Evolutionary conservation across 2,113 vertebrate species (phyloP), one percentile per base, ranked within the genome.

Genomic region (Nycticebus coucang): DNA sequence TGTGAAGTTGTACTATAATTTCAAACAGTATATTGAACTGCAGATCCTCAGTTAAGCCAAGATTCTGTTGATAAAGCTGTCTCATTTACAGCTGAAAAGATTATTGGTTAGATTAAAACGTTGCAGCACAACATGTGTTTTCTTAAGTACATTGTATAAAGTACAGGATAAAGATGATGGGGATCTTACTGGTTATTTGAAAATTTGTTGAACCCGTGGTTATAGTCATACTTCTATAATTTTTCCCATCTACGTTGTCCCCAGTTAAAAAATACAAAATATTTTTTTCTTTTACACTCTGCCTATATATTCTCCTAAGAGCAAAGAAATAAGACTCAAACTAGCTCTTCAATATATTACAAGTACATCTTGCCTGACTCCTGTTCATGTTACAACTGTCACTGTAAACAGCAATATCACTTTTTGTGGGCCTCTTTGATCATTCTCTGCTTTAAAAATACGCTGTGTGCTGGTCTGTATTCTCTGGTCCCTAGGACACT

Each of bases 1-100:
- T 87, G 72, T 90, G 55, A 55, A 83, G 30, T 78, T 93, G 28
- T 86, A 33, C 71, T 84, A 21, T 94, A 81, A 80, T 86, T 89
- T 68, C 91, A 11, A 77, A 68, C 9, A 37, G 10, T 77, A n/a
- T 83, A 35, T 82, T 84, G 55, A 95, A 69, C 45, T 94, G 24
- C n/a, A 93, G 33, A 74, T 75, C n/a, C 37, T 33, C 37, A 45
- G 75, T 80, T 89, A 93, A 95, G 77, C 60, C 66, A 96, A 77
- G 71, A 35, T 87, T 95, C 62, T 84, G 86, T 95, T 88, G 81
- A 83, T 93, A 75, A 92, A 93, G 53, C 28, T 68, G 50, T 45
- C 64, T 88, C 78, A 97, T 95, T 86, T 89, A 82, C 87, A 62
- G 11, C 24, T 87, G 45, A 59, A 50, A 35, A 35, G 66, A 75